Evolutionary conservation across 2,113 vertebrate genomes (phyloP).

Genomic region (Notechis scutatus): DNA sequence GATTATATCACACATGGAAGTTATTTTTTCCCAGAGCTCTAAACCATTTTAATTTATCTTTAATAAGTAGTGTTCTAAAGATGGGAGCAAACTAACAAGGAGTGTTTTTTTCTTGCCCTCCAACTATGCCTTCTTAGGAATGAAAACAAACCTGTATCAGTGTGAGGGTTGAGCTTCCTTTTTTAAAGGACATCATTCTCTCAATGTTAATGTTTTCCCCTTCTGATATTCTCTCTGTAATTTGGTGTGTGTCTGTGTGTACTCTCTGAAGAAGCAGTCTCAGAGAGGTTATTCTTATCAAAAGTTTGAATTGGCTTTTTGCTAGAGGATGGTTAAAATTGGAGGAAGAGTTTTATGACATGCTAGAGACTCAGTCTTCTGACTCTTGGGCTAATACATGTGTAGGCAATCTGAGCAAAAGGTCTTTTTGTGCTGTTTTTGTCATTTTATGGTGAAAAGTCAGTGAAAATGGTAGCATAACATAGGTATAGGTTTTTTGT

Average conservation of each 20-base stretch:
- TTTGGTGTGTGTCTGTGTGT: background rate
- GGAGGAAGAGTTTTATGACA: background rate
- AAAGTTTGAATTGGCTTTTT: background rate
- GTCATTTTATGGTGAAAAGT: background rate
- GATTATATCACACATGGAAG: background rate
- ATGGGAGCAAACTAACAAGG: background rate
- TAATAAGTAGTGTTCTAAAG: background rate
- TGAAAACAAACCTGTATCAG: background rate
- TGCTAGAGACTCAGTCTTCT: background rate
- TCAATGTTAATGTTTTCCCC: background rate
- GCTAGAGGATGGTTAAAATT: background rate
- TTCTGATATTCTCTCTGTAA: background rate
- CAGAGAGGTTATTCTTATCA: background rate
- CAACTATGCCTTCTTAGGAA: background rate
- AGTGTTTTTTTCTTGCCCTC: background rate
- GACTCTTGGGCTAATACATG: background rate
- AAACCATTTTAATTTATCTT: background rate
- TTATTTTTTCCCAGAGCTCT: background rate
- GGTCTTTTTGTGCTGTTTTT: background rate
- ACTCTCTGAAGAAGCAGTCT: background rate
- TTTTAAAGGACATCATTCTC: background rate
- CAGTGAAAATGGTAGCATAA: background rate
- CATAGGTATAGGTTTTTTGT: background rate
- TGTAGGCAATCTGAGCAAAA: background rate
- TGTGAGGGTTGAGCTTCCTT: background rate